Base-by-base conservation (phyloP, 35 echinoderm and acorn worm species). In the Ophiothrix spiculata region DNA sequence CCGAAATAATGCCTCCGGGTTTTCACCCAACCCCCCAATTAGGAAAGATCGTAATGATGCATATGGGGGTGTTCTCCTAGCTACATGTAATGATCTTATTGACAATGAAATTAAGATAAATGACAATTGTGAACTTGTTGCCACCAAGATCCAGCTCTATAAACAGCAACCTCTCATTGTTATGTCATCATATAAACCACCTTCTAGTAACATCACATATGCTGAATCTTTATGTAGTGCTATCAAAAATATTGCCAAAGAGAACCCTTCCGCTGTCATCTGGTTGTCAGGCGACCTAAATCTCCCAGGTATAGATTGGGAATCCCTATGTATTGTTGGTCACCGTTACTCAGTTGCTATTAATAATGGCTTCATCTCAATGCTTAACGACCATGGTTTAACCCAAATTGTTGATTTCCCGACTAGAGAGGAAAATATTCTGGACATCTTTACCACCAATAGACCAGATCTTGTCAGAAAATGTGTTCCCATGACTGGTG, bases 211-310 rank as follows among this genome's bases (percentile, higher is more conserved):
- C n/a, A n/a, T n/a, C n/a, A n/a, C n/a, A n/a, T n/a, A n/a, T n/a
- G n/a, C n/a, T n/a, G n/a, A n/a, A n/a, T n/a, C n/a, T n/a, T n/a
- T n/a, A n/a, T n/a, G n/a, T n/a, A n/a, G n/a, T n/a, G n/a, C n/a
- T n/a, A n/a, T n/a, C n/a, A n/a, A n/a, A n/a, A n/a, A n/a, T n/a
- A n/a, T n/a, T n/a, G 56, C 17, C 1, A 0, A 17, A n/a, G 64
- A 80, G 1, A 38, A 81, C 54, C 78, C 54, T 6, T 80, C 86
- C 73, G 77, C 86, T 21, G 63, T 56, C 8, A 25, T 88, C 31
- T 88, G 86, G 86, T 15, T 88, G 41, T 74, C 77, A 34, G 49
- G 78, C 11, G 86, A 88, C 40, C 39, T 88, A 1, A 88, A 88
- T 31, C 77, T 88, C 37, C 78, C 86, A 19, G 86, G 64, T 40